Evolutionary conservation across 2,113 vertebrate species (phyloP).

Genomic region (Vanacampus margaritifer): DNA sequence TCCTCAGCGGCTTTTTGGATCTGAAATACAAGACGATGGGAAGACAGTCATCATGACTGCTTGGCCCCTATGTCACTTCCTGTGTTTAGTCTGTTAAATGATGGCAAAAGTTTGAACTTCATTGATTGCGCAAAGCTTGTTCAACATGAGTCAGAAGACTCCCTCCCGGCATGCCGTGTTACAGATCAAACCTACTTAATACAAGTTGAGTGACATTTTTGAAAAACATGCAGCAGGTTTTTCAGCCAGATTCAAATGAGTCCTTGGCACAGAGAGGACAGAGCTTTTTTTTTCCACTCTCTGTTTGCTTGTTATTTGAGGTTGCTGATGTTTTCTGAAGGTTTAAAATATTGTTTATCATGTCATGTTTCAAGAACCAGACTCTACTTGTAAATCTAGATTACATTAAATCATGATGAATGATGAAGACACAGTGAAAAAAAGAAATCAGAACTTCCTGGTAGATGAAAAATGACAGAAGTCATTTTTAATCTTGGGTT

Average conservation of each 20-base stretch:
- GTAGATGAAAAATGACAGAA: too few species aligned
- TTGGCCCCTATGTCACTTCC: background rate
- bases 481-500: too few species aligned
- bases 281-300: background rate
- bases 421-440: too few species aligned
- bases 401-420: too few species aligned
- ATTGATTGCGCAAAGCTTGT: constrained; percentile 1
- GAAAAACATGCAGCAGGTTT: background rate
- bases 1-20: constrained; percentile 97
- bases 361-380: background rate
- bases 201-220: background rate
- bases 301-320: background rate
- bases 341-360: background rate
- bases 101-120: background rate
- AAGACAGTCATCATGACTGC: background rate
- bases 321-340: background rate
- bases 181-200: constrained; percentile 8
- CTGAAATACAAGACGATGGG: constrained; percentile 67
- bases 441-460: too few species aligned
- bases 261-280: background rate
- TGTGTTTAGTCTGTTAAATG: background rate
- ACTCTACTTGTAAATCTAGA: background rate
- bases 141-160: constrained; percentile 4
- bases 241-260: background rate
- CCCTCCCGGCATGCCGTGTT: constrained; percentile 14